Conservation (phyloP, 1,140 invertebrate genomes). For the Caenorhabditis latens region DNA sequence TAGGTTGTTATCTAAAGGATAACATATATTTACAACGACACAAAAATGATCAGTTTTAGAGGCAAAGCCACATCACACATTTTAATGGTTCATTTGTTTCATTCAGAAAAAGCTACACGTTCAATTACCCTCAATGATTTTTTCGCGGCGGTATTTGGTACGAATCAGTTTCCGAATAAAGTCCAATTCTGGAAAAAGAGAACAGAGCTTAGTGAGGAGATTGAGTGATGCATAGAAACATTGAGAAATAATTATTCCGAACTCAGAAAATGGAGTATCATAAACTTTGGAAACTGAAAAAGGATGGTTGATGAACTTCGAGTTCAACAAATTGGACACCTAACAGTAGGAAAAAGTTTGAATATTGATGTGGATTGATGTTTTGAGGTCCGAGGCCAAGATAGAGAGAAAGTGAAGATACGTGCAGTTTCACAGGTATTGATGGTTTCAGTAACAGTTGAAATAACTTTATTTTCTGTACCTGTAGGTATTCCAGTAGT, state of each 20-base stretch:
- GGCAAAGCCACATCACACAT: constrained; percentile 11
- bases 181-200: constrained; percentile 37
- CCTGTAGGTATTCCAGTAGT: constrained; percentile 58
- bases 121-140: constrained; percentile 38
- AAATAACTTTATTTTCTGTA: not conserved
- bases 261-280: too few relatives aligned
- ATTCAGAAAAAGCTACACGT: constrained; percentile 24
- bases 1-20: not conserved
- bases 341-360: too few relatives aligned
- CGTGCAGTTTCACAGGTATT: too few relatives aligned
- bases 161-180: constrained; percentile 66
- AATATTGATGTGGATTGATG: too few relatives aligned
- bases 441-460: not conserved
- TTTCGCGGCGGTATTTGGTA: constrained; percentile 73
- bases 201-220: not conserved
- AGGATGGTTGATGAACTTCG: too few relatives aligned
- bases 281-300: too few relatives aligned
- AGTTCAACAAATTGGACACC: too few relatives aligned
- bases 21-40: not conserved
- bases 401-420: too few relatives aligned
- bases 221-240: not conserved
- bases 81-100: not conserved
- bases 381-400: too few relatives aligned
- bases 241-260: too few relatives aligned
- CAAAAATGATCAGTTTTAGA: constrained; percentile 2